Evolutionary conservation across 92 coral and sea anemone species (phyloP).

Genomic region (Pocillopora grandis): DNA sequence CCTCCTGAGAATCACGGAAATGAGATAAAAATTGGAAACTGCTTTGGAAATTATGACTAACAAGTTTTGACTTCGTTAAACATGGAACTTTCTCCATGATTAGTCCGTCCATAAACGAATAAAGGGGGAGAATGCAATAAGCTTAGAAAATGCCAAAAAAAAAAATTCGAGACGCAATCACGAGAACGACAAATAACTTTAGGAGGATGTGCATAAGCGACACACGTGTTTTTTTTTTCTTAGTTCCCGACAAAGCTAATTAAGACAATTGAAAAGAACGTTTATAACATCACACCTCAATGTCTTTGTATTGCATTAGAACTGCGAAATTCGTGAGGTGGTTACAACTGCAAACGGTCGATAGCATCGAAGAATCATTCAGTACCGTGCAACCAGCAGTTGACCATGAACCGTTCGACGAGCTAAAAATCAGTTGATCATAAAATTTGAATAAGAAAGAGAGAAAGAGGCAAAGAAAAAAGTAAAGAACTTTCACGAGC

Average conservation of each 20-base stretch:
- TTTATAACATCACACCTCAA: not conserved
- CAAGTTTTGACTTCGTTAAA: too few species aligned
- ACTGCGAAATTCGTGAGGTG: constrained; percentile 79
- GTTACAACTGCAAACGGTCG: constrained; percentile 63
- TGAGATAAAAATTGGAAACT: not conserved
- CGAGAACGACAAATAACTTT: too few species aligned
- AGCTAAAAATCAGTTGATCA: constrained; percentile 5
- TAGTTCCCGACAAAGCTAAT: too few species aligned
- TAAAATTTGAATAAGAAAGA: not conserved
- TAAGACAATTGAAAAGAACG: too few species aligned
- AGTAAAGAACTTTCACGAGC: not conserved
- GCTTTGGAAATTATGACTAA: too few species aligned
- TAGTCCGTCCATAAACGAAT: too few species aligned
- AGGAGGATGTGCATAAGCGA: too few species aligned
- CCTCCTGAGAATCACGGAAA: not conserved
- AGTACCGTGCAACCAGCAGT: constrained; percentile 43
- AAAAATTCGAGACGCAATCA: too few species aligned
- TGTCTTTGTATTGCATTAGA: constrained; percentile 42
- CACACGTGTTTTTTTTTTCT: too few species aligned
- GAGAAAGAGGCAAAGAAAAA: not conserved
- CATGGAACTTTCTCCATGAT: too few species aligned
- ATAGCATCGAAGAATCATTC: constrained; percentile 4
- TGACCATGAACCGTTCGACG: constrained; percentile 62
- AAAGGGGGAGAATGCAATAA: too few species aligned
- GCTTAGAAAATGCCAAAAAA: too few species aligned